Conservation (phyloP, 92 coral and sea anemone genomes). For the Siderastrea radians region DNA sequence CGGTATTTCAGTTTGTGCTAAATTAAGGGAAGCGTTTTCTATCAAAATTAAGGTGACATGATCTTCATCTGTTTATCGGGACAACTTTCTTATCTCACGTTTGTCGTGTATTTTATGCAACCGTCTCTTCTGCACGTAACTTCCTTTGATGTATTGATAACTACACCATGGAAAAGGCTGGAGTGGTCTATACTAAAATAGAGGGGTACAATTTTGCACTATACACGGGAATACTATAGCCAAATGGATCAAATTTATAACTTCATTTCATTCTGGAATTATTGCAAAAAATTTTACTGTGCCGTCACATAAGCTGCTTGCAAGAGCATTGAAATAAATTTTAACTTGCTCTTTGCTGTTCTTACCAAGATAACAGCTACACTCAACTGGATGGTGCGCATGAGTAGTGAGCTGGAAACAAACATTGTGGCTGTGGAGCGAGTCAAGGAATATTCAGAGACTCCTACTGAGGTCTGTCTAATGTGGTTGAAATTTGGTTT, state of each 20-base stretch:
- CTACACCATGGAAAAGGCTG: no score
- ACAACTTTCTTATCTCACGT: no score
- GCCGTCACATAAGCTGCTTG: not conserved
- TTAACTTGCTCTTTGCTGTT: not conserved
- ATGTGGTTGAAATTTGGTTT: not conserved
- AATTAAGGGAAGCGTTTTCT: not conserved
- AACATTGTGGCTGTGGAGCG: slow-evolving; percentile 91
- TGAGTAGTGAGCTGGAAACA: slow-evolving; percentile 83
- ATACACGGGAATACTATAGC: no score
- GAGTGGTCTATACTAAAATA: no score
- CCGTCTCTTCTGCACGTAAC: no score
- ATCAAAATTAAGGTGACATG: not conserved
- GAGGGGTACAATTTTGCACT: no score
- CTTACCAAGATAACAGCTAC: slow-evolving; percentile 72
- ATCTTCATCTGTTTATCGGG: not conserved
- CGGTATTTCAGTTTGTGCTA: not conserved
- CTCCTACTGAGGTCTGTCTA: slow-evolving; percentile 73
- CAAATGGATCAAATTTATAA: no score
- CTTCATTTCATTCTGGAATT: no score
- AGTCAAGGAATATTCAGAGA: slow-evolving; percentile 88
- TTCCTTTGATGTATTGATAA: no score
- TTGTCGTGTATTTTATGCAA: no score
- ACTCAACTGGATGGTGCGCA: slow-evolving; percentile 89
- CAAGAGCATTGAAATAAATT: not conserved
- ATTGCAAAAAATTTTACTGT: not conserved